Base-by-base conservation (phyloP, 2,797 vertebrate species). In the Cercopithecus petaurista region DNA sequence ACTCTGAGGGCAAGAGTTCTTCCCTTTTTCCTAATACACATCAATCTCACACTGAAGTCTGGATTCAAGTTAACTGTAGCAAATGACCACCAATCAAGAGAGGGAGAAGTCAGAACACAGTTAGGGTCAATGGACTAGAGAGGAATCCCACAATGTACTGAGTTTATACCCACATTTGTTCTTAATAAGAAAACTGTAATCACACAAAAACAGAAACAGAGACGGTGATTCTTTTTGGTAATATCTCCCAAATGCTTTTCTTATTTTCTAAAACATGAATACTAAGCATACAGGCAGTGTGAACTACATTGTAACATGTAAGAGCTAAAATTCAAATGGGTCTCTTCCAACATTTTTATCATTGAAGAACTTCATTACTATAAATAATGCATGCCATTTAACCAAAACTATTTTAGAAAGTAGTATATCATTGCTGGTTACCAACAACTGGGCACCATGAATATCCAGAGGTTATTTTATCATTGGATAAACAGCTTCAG, bases 401-500 rank as follows among this genome's bases (percentile, higher is more conserved):
- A 97, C 94, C 90, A 84, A 97, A 94, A 98, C 98, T 96, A 92
- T 97, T 73, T 93, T 98, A 98, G 84, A 95, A 90, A 90, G 61
- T 52, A 89, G 61, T 97, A 97, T 70, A 98, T 98, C 96, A 98
- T 98, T 96, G 93, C 96, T 96, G 33, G 83, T 92, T 97, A 88
- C 88, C 91, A 97, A 98, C 97, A 97, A 95, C 70, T 95, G 92
- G 94, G 97, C 77, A 97, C 41, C 72, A 96, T 79, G 90, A 93
- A 33, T 97, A 98, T 75, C 88, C 96, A 89, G 96, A 98, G 92
- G 79, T 98, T 98, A 90, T 96, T 98, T 98, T 96, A 96, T 92
- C 77, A 97, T 48, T 95, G 97, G 96, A 93, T 98, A 98, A 98
- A 98, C 89, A 98, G 97, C 87, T 96, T 97, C 88, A 97, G 57